Evolutionary conservation across 2,113 vertebrate genomes (phyloP), one percentile per base, ranked within the genome.

Genomic region (Shinisaurus crocodilurus): DNA sequence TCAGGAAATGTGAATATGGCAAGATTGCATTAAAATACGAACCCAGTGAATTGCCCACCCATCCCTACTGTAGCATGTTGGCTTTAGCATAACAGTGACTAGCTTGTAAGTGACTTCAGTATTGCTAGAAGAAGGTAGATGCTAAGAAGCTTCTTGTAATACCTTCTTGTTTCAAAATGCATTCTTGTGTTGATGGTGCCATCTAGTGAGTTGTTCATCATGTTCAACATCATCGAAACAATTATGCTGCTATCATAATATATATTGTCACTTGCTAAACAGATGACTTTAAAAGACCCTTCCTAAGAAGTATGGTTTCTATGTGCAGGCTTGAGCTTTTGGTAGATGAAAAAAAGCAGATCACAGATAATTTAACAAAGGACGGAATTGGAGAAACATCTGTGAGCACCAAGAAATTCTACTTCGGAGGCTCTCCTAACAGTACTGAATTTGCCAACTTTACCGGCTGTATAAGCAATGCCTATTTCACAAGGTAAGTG

Each of bases 381-480:
- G 96, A 96, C 0, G 94, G 96, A 63, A 94, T 94, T 25, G 96
- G 95, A 1, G 91, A 94, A 72, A 92, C 96, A 6, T 88, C 86
- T 0, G 79, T 96, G 16, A 84, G 80, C 0, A 1, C 88, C 32
- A 98, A 96, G 90, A 98, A 96, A 89, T 98, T 99, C 95, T 99
- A 99, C 92, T 98, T 98, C 6, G 99, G 99, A 0, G 99, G 99
- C 3, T 98, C 98, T 90, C 98, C 98, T 0, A 43, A 96, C 91
- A 97, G 91, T 92, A 98, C 97, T 2, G 97, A 97, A 90, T 97
- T 98, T 90, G 97, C 97, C 90, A 99, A 99, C 94, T 99, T 99
- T 95, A 99, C 98, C 0, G 99, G 99, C 85, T 99, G 99, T 90
- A 99, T 99, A 96, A 99, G 98, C 96, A 98, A 99, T 0, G 98